These are phyloP conservation scores for Micrastur ruficollis DNA, from an alignment of 2,797 vertebrate genomes.

Conservation along the genomic window DNA sequence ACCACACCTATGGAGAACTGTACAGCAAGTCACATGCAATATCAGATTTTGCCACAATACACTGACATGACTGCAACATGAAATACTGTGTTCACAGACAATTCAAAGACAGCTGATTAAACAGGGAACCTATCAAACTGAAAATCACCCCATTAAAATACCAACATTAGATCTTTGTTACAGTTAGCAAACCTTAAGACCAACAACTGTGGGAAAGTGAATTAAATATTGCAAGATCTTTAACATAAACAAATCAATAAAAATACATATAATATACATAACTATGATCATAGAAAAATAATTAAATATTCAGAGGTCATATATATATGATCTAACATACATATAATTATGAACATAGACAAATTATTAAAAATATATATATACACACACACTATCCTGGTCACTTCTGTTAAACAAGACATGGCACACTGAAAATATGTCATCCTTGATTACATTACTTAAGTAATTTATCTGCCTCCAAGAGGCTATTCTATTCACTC, in stretches of 20 bases:
- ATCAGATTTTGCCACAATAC: background rate
- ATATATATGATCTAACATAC: background rate
- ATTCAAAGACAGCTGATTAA: background rate
- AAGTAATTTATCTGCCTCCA: slow-evolving; percentile 12
- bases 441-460: background rate
- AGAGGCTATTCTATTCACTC: slow-evolving; percentile 1
- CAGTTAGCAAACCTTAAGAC: background rate
- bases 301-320: background rate
- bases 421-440: background rate
- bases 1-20: background rate
- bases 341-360: background rate
- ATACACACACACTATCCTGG: background rate
- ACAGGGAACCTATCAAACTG: background rate
- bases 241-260: background rate
- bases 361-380: background rate
- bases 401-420: background rate
- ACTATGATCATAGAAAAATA: background rate
- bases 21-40: background rate
- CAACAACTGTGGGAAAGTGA: background rate
- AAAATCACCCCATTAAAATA: background rate
- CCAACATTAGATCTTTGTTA: background rate
- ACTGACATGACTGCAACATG: background rate
- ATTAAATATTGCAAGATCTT: background rate
- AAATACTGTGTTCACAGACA: background rate
- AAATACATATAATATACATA: background rate